Evolutionary conservation across 2,797 vertebrate species (phyloP).

Genomic region (Clamator glandarius): DNA sequence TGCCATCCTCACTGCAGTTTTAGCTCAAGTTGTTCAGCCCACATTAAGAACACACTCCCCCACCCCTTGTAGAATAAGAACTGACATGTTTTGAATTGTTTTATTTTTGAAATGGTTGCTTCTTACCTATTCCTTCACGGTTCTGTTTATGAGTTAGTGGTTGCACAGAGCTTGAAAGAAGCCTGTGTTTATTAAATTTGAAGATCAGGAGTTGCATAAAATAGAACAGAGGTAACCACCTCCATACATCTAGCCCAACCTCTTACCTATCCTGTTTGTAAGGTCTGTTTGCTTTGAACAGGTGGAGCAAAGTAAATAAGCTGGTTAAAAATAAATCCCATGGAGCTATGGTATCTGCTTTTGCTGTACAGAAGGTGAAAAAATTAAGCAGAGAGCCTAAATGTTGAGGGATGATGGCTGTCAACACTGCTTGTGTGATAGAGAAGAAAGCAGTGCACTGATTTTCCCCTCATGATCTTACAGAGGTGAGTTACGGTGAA

Average conservation of each 20-base stretch:
- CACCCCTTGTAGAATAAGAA: neutral
- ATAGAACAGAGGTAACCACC: neutral
- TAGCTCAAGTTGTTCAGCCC: neutral
- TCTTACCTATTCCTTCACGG: neutral
- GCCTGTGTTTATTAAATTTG: neutral
- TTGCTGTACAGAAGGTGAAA: neutral
- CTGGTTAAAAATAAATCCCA: conserved; percentile 7
- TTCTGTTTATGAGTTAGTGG: neutral
- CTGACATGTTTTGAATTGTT: neutral
- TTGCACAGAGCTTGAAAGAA: neutral
- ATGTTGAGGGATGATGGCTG: neutral
- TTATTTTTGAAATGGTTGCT: neutral
- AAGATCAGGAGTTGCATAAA: neutral
- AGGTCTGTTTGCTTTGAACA: conserved; percentile 26
- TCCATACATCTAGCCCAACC: neutral
- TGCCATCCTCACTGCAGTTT: neutral
- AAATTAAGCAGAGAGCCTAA: neutral
- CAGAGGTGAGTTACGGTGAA: neutral
- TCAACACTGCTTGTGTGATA: neutral
- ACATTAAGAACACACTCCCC: neutral
- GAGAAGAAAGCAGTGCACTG: neutral
- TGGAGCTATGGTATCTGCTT: neutral
- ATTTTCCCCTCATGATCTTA: neutral
- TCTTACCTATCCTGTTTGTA: neutral
- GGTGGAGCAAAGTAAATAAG: conserved; percentile 16